These are phyloP conservation scores for Drosophila tropicalis DNA, from an alignment of 1,140 invertebrate species.

Conservation along the genomic window DNA sequence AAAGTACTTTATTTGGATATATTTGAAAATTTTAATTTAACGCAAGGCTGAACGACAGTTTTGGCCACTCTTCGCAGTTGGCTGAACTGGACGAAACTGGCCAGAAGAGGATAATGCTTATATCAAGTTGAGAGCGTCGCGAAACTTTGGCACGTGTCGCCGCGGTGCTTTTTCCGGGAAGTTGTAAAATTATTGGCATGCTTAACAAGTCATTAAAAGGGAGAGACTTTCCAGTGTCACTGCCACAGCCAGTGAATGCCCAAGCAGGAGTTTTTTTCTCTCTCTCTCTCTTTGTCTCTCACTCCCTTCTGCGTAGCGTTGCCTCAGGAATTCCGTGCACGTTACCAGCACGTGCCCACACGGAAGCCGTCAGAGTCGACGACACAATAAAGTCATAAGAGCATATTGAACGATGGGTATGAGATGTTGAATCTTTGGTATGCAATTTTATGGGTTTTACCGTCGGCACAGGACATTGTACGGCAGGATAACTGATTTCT, in stretches of 20 bases:
- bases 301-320: conserved; percentile 35
- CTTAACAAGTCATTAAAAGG: conserved; percentile 76
- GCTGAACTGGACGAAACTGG: conserved; percentile 61
- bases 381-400: conserved; percentile 52
- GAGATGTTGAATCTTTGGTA: conserved; percentile 50
- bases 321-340: conserved; percentile 73
- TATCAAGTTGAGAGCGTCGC: conserved; percentile 49
- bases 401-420: conserved; percentile 45
- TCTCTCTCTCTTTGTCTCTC: background rate
- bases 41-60: conserved; percentile 66
- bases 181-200: conserved; percentile 80
- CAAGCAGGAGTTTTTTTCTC: conserved; percentile 45
- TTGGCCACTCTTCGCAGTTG: conserved; percentile 36
- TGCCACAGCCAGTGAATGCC: conserved; percentile 39
- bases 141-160: conserved; percentile 73
- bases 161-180: conserved; percentile 40
- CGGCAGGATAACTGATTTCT: conserved; percentile 52
- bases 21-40: conserved; percentile 80
- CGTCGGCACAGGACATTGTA: conserved; percentile 2
- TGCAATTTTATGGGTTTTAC: conserved; percentile 65
- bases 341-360: conserved; percentile 72
- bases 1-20: conserved; percentile 18
- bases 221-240: conserved; percentile 31
- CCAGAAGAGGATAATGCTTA: conserved; percentile 11
- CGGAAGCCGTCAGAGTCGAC: conserved; percentile 40